These are phyloP conservation scores for Capricornis sumatraensis DNA, from an alignment of 2,113 vertebrate genomes.

Conservation along the genomic window DNA sequence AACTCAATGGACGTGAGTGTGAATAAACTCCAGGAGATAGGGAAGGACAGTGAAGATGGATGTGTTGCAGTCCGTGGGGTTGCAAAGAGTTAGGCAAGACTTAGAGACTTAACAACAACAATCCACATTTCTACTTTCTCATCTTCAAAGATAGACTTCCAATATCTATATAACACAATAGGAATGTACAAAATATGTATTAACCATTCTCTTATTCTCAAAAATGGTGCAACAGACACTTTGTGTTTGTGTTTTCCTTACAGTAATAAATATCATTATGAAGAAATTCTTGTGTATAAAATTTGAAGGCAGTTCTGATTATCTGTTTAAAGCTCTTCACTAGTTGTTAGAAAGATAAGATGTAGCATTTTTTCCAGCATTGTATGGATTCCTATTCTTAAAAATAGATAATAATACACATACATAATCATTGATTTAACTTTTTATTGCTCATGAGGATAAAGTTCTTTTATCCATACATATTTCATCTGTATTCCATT, in stretches of 20 bases:
- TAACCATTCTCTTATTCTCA: neutral
- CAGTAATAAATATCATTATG: neutral
- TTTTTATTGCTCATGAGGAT: neutral
- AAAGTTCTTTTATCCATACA: neutral
- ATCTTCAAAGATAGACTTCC: neutral
- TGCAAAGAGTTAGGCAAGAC: neutral
- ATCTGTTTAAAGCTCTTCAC: neutral
- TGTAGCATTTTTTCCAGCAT: neutral
- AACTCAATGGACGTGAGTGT: neutral
- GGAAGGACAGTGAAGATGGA: neutral
- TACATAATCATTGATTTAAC: neutral
- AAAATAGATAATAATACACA: neutral
- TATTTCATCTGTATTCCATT: neutral
- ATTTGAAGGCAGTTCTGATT: neutral
- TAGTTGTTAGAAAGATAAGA: neutral
- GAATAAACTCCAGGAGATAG: neutral
- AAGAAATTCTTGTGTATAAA: neutral
- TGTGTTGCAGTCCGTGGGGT: neutral
- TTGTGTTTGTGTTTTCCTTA: neutral
- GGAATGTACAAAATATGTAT: neutral
- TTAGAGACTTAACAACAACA: neutral
- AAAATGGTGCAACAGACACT: neutral
- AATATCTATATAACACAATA: neutral
- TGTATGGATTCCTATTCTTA: neutral
- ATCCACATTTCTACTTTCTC: neutral